Conservation (phyloP, 1,140 invertebrate species). For the Zaprionus capensis region DNA sequence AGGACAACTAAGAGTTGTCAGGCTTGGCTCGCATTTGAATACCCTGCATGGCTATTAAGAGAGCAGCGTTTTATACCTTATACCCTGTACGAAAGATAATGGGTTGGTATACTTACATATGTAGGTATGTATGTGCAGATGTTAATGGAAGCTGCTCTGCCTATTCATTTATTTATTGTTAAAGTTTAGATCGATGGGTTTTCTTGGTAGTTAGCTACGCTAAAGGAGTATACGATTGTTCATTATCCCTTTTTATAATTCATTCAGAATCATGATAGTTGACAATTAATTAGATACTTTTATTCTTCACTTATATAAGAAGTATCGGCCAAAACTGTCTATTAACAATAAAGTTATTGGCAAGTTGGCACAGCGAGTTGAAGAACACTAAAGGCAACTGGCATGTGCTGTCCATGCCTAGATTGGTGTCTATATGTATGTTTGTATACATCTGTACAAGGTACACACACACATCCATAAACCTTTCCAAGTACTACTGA, state of each 20-base stretch:
- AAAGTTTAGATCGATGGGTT: no score
- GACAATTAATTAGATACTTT: not conserved
- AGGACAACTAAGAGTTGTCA: conserved; percentile 11
- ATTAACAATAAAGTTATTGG: not conserved
- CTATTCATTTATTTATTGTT: no score
- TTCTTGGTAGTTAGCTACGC: no score
- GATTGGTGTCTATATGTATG: not conserved
- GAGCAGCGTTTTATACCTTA: not conserved
- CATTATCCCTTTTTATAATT: not conserved
- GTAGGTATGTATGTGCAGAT: no score
- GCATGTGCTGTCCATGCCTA: no score
- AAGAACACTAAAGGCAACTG: not conserved
- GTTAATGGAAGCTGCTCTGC: no score
- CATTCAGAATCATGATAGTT: not conserved
- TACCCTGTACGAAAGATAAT: not conserved
- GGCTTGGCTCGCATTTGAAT: not conserved
- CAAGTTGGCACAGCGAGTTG: not conserved
- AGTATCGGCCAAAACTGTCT: not conserved
- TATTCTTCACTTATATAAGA: not conserved
- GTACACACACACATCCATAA: no score
- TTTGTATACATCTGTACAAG: not conserved
- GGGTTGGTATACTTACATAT: not conserved
- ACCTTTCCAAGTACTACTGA: not conserved
- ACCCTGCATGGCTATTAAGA: conserved; percentile 7
- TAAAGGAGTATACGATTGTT: no score